phyloP scores from a whole-genome alignment of 2,888 invertebrate genomes.

The Drosophila stalkeri region DNA sequence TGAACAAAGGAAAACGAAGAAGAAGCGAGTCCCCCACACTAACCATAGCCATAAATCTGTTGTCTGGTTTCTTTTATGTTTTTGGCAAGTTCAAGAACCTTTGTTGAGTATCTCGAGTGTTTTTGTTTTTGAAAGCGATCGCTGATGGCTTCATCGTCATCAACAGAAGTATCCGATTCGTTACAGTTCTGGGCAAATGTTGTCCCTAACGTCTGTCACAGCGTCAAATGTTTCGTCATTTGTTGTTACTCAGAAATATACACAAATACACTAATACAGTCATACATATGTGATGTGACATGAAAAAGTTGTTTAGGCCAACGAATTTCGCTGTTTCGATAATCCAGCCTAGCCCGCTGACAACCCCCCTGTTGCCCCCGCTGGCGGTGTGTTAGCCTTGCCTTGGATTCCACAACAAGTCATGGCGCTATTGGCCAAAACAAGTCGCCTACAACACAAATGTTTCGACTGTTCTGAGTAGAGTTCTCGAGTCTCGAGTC shows the following conservation, averaged over 20 bases:
- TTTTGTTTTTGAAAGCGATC: slow-evolving; percentile 58
- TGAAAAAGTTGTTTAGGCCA: slow-evolving; percentile 69
- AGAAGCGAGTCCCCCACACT: slow-evolving; percentile 58
- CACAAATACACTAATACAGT: background rate
- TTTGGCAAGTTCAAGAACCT: slow-evolving; percentile 73
- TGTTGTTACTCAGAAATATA: slow-evolving; percentile 33
- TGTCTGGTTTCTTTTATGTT: slow-evolving; percentile 1
- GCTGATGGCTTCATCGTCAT: slow-evolving; percentile 46
- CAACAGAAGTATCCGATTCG: slow-evolving; percentile 35
- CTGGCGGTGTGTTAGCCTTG: slow-evolving; percentile 52
- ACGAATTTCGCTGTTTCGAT: slow-evolving; percentile 61
- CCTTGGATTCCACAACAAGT: slow-evolving; percentile 75
- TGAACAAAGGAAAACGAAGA: slow-evolving; percentile 8
- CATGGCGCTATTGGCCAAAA: slow-evolving; percentile 77
- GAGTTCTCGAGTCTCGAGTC: slow-evolving; percentile 27
- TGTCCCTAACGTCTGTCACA: slow-evolving; percentile 22
- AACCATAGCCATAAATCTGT: slow-evolving; percentile 45
- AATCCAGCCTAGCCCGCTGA: slow-evolving; percentile 25
- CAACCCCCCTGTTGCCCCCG: background rate
- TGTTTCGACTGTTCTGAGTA: slow-evolving; percentile 38
- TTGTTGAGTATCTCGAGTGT: slow-evolving; percentile 54
- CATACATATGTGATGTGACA: slow-evolving; percentile 6
- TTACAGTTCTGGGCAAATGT: slow-evolving; percentile 44
- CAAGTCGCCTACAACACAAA: slow-evolving; percentile 72
- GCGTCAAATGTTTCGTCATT: slow-evolving; percentile 43